Base-by-base conservation (phyloP, 2,888 invertebrate species). In the Thysanoteuthis rhombus region DNA sequence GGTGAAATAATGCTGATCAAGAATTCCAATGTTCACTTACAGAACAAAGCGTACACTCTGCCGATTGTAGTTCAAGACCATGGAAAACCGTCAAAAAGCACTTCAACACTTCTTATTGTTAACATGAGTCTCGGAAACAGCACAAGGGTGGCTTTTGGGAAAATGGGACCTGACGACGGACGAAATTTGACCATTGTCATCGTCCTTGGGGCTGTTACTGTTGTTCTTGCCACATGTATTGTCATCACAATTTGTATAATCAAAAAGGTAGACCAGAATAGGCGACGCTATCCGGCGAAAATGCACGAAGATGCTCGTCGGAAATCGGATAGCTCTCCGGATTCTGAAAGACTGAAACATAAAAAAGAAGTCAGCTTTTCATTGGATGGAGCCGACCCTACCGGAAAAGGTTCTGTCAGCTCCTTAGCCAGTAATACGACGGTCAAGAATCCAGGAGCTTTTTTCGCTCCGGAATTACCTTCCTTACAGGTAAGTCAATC, bases 1-100 rank as follows among this genome's bases (percentile, higher is more conserved):
- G 97, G 97, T 2, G 97, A 96, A 75, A 96, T 97, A n/a, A 94
- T 96, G 1, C 95, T 94, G 10, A 94, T 94, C 32, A 95, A 96
- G 95, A 94, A 95, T 36, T 93, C 94, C 1, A 93, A 94, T 89
- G 96, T 96, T 92, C 40, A 45, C 19, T n/a, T 92, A 28, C n/a
- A n/a, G 32, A 95, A 94, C 39, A 95, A 95, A 75, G 94, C 94
- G 4, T 96, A 96, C 94, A 94, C 94, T n/a, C 94, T 96, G 12
- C 93, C 95, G n/a, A 94, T 96, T 22, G 95, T 95, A 42, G 96
- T 96, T 16, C 94, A 95, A 90, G 96, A 96, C 16, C 93, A 93
- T 32, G 93, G 93, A 16, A 58, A 58, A 32, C 52, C 93, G 3
- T 39, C 93, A 47, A 93, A 93, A 32, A 93, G 39, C 22, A 93